A percentile compares a stretch with the other conserved stretches of the same genome.
These are phyloP conservation scores for Epinotia demarniana DNA, from an alignment of 2,888 invertebrate species.

Conservation along the genomic window DNA sequence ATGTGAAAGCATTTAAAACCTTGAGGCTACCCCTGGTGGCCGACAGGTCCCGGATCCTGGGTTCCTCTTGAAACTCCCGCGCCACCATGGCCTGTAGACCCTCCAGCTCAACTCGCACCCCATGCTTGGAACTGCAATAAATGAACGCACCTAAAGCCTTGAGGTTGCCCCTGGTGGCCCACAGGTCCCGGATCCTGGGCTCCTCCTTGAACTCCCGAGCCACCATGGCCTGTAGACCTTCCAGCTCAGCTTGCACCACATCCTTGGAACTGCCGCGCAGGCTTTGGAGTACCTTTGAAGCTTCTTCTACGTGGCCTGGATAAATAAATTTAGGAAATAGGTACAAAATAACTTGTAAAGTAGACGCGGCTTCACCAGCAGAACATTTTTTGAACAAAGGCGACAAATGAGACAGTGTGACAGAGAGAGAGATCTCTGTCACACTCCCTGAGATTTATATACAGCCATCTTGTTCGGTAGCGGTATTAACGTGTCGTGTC, in stretches of 20 bases:
- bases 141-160: conserved; percentile 86
- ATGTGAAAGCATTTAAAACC: conserved; percentile 83
- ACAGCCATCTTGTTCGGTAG: too few relatives aligned
- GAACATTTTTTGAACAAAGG: too few relatives aligned
- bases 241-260: conserved; percentile 86
- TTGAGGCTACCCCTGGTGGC: conserved; percentile 88
- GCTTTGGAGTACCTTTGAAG: conserved; percentile 86
- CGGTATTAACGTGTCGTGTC: too few relatives aligned
- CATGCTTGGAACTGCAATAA: conserved; percentile 58
- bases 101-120: conserved; percentile 86
- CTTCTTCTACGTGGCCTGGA: conserved; percentile 82
- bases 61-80: conserved; percentile 70
- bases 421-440: too few relatives aligned
- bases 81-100: conserved; percentile 70
- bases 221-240: conserved; percentile 70
- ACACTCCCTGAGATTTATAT: too few relatives aligned
- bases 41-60: conserved; percentile 85
- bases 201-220: conserved; percentile 70
- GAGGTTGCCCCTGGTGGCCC: conserved; percentile 87
- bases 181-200: conserved; percentile 83
- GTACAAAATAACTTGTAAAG: too few relatives aligned
- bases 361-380: too few relatives aligned
- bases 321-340: neutral
- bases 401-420: too few relatives aligned
- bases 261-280: conserved; percentile 86